Evolutionary conservation across 1,140 invertebrate species (phyloP).

Genomic region (honey bee (Apis mellifera)): DNA sequence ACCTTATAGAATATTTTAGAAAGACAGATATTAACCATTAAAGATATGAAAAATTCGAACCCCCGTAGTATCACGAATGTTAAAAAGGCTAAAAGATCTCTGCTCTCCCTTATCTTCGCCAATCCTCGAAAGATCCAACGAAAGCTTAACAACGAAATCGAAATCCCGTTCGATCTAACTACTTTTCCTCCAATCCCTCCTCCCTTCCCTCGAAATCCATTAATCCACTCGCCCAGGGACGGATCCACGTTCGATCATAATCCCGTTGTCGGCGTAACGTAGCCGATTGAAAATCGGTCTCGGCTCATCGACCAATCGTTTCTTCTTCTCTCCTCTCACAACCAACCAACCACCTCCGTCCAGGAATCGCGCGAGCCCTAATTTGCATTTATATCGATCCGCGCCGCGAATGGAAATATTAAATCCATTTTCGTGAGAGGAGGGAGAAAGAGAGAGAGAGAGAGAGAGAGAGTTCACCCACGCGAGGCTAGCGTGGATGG

Average conservation of each 20-base stretch:
- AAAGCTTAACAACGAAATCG: background rate
- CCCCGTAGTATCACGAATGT: too few relatives aligned
- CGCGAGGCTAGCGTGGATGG: too few relatives aligned
- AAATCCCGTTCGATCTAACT: background rate
- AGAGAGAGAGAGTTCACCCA: too few relatives aligned
- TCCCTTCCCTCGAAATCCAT: constrained; percentile 19
- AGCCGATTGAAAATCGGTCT: constrained; percentile 40
- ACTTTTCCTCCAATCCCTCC: background rate
- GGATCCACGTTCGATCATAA: constrained; percentile 39
- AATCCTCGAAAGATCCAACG: too few relatives aligned
- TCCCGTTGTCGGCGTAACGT: constrained; percentile 40
- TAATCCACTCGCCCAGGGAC: constrained; percentile 33
- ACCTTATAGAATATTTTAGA: too few relatives aligned
- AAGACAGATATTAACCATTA: too few relatives aligned
- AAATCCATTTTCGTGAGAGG: constrained; percentile 65
- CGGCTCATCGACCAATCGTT: constrained; percentile 39
- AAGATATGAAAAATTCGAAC: too few relatives aligned
- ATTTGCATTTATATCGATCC: constrained; percentile 74
- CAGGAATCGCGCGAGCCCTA: constrained; percentile 32
- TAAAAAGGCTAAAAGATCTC: too few relatives aligned
- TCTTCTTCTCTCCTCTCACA: background rate
- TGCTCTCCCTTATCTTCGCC: too few relatives aligned
- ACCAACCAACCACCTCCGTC: constrained; percentile 7
- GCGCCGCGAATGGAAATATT: constrained; percentile 66
- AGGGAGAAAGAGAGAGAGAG: background rate